Evolutionary conservation across 2,888 invertebrate species (phyloP).

Genomic region (Ernsta delagoae): DNA sequence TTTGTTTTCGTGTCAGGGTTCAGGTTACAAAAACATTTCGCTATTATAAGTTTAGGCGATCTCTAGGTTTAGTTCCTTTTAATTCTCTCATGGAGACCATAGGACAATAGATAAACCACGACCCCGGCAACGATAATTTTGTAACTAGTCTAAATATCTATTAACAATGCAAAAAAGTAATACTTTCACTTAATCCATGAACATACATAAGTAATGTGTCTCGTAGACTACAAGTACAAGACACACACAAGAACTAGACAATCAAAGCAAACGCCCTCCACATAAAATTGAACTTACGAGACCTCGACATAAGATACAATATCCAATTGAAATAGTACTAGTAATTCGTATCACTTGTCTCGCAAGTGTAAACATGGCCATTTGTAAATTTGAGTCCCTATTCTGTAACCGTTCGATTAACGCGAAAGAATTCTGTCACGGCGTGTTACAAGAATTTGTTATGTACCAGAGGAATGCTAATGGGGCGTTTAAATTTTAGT

Average conservation of each 20-base stretch:
- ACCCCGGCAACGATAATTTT: too few species aligned
- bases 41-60: too few species aligned
- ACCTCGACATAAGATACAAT: constrained; percentile 2
- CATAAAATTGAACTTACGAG: neutral
- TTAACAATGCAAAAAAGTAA: neutral
- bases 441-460: constrained; percentile 60
- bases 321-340: neutral
- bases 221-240: constrained; percentile 7
- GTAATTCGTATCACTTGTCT: constrained; percentile 14
- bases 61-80: too few species aligned
- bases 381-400: constrained; percentile 49
- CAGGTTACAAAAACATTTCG: too few species aligned
- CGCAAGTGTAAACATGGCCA: constrained; percentile 29
- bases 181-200: constrained; percentile 23
- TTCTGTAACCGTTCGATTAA: constrained; percentile 57
- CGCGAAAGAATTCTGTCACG: constrained; percentile 54
- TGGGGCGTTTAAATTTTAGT: constrained; percentile 42
- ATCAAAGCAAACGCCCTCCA: neutral
- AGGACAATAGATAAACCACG: too few species aligned
- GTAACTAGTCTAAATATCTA: too few species aligned
- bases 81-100: too few species aligned
- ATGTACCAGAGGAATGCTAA: constrained; percentile 61
- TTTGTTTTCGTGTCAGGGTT: too few species aligned
- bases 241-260: neutral
- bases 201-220: constrained; percentile 8